A percentile compares a stretch with the other conserved stretches of the same genome.
Evolutionary conservation across 64 coral and sea anemone species (phyloP).

Genomic region (Stichodactyla mertensii): DNA sequence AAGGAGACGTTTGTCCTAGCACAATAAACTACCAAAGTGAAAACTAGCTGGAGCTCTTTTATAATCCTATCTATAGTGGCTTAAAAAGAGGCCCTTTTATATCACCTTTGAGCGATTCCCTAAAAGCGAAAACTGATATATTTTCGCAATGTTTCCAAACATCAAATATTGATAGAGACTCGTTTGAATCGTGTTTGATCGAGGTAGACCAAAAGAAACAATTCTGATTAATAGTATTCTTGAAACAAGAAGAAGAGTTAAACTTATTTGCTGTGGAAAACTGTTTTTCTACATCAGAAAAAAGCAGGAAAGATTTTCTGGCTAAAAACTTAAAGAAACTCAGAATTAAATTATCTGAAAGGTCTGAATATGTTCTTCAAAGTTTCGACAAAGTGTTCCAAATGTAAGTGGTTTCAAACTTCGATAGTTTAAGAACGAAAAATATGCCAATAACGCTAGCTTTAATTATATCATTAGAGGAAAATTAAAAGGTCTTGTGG

Average conservation of each 20-base stretch:
- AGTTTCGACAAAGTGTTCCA: neutral
- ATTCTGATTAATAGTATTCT: neutral
- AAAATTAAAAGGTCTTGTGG: conserved; percentile 1
- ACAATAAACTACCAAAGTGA: neutral
- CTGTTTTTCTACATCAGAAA: neutral
- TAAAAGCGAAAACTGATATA: neutral
- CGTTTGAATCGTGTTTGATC: neutral
- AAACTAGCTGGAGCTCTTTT: neutral
- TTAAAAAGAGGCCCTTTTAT: neutral
- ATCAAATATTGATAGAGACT: neutral
- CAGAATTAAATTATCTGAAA: neutral
- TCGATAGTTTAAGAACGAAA: too few species aligned
- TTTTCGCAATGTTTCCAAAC: neutral
- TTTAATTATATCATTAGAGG: neutral
- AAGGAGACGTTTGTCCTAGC: neutral
- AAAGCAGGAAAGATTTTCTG: neutral
- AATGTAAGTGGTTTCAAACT: too few species aligned
- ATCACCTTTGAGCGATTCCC: neutral
- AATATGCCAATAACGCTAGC: neutral
- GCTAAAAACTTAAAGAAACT: neutral
- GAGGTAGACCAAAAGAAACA: neutral
- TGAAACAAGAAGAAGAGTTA: neutral
- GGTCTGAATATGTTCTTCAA: neutral
- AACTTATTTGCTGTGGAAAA: neutral
- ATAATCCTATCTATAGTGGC: too few species aligned